Evolutionary conservation across 2,888 invertebrate species (phyloP).

Genomic region (Leucoptera coffeella): DNA sequence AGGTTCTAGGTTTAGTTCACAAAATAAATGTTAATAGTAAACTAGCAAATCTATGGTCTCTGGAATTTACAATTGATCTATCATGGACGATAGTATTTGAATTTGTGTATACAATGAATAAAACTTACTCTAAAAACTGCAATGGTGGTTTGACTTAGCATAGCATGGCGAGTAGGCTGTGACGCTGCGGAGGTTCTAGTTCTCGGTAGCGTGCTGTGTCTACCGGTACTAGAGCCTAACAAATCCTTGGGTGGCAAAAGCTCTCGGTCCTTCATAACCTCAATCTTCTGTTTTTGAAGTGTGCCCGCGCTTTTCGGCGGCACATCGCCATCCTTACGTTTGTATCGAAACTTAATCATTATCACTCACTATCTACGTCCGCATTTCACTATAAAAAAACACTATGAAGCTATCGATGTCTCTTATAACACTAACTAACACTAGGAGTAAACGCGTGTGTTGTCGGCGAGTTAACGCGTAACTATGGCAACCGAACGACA

Average conservation of each 20-base stretch:
- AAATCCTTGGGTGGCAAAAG: constrained; percentile 40
- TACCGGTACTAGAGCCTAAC: constrained; percentile 30
- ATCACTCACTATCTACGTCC: constrained; percentile 13
- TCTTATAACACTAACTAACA: too few species aligned
- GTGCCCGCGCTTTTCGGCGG: constrained; percentile 18
- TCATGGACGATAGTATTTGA: constrained; percentile 2
- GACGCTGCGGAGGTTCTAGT: constrained; percentile 24
- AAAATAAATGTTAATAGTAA: too few species aligned
- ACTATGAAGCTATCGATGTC: too few species aligned
- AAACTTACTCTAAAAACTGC: constrained; percentile 41
- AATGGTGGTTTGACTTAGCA: constrained; percentile 28
- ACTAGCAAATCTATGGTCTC: too few species aligned
- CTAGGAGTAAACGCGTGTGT: too few species aligned
- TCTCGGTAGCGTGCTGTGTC: constrained; percentile 40
- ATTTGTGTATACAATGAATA: too few species aligned
- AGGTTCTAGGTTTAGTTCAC: too few species aligned
- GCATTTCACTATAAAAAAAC: constrained; percentile 21
- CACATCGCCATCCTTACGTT: constrained; percentile 51
- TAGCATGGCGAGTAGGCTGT: constrained; percentile 16
- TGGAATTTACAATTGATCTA: too few species aligned
- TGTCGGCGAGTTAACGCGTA: too few species aligned
- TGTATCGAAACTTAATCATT: constrained; percentile 64
- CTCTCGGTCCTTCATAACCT: constrained; percentile 33
- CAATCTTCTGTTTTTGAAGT: constrained; percentile 43
- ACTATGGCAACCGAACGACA: too few species aligned